Conservation (phyloP, 2,888 invertebrate species). For the Merodon equestris region DNA sequence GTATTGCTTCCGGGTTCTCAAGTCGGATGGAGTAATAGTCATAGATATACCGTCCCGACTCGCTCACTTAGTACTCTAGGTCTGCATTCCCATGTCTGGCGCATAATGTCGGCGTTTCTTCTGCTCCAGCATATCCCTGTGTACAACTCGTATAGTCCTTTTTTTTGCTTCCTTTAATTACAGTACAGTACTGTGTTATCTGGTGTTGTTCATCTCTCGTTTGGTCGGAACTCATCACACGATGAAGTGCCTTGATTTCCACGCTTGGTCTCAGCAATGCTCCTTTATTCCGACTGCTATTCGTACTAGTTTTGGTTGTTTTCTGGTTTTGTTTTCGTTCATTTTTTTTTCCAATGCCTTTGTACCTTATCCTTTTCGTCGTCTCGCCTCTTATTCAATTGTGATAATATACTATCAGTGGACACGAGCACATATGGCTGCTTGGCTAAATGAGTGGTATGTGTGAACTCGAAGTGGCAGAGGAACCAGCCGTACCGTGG, state of each 20-base stretch:
- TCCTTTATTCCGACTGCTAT: constrained; percentile 34
- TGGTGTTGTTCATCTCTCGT: constrained; percentile 67
- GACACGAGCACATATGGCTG: constrained; percentile 17
- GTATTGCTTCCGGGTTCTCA: constrained; percentile 41
- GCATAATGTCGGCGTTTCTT: constrained; percentile 50
- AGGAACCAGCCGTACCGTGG: constrained; percentile 21
- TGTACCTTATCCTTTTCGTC: constrained; percentile 17
- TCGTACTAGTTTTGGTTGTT: neutral
- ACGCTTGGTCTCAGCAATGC: constrained; percentile 59
- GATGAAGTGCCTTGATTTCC: constrained; percentile 68
- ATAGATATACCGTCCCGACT: constrained; percentile 36
- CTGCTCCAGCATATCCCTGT: constrained; percentile 33
- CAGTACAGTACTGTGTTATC: constrained; percentile 62
- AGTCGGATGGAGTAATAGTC: constrained; percentile 35
- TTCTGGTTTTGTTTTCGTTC: constrained; percentile 20
- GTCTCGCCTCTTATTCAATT: constrained; percentile 40
- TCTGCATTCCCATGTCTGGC: constrained; percentile 63
- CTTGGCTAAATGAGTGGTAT: constrained; percentile 17
- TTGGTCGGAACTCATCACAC: constrained; percentile 68
- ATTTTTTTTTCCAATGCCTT: constrained; percentile 2
- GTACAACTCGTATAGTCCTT: neutral
- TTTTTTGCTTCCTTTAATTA: constrained; percentile 66
- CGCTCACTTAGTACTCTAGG: constrained; percentile 63
- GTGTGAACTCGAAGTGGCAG: constrained; percentile 52
- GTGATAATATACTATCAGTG: constrained; percentile 39